These are phyloP conservation scores for Apis florea DNA, from an alignment of 1,140 invertebrate genomes.

Conservation along the genomic window DNA sequence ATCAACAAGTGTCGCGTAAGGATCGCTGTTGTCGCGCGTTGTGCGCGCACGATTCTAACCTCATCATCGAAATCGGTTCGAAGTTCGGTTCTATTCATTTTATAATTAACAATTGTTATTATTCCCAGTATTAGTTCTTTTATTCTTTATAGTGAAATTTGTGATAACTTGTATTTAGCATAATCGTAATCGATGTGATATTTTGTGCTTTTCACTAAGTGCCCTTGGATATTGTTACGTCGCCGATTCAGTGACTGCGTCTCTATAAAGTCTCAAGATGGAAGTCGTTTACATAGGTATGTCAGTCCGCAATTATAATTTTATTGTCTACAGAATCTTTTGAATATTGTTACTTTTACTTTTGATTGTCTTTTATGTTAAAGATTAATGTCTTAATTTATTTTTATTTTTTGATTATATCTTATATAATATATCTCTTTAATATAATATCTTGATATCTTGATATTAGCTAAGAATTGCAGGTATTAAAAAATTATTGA, in stretches of 20 bases:
- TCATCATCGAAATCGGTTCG: slow-evolving; percentile 38
- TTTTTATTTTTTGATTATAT: background rate
- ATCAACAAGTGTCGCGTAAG: slow-evolving; percentile 71
- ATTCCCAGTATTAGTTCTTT: background rate
- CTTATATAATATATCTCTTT: too few species aligned
- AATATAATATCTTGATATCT: background rate
- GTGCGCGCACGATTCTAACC: slow-evolving; percentile 51
- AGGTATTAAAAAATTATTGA: background rate
- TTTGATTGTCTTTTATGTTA: background rate
- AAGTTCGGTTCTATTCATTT: slow-evolving; percentile 6
- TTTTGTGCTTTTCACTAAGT: slow-evolving; percentile 21
- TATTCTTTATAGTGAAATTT: background rate
- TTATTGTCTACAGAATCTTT: background rate
- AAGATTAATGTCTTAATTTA: background rate
- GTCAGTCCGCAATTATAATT: background rate
- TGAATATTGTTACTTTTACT: slow-evolving; percentile 2
- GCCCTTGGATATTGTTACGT: slow-evolving; percentile 62
- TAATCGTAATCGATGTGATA: slow-evolving; percentile 45
- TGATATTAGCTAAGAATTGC: background rate
- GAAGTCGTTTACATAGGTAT: slow-evolving; percentile 76
- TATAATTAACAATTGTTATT: background rate
- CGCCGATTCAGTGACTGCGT: slow-evolving; percentile 52
- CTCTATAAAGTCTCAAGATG: slow-evolving; percentile 67
- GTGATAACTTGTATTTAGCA: background rate
- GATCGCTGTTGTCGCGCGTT: slow-evolving; percentile 41